Base-by-base conservation (phyloP, 2,888 invertebrate species). In the Macrophya alboannulata region DNA sequence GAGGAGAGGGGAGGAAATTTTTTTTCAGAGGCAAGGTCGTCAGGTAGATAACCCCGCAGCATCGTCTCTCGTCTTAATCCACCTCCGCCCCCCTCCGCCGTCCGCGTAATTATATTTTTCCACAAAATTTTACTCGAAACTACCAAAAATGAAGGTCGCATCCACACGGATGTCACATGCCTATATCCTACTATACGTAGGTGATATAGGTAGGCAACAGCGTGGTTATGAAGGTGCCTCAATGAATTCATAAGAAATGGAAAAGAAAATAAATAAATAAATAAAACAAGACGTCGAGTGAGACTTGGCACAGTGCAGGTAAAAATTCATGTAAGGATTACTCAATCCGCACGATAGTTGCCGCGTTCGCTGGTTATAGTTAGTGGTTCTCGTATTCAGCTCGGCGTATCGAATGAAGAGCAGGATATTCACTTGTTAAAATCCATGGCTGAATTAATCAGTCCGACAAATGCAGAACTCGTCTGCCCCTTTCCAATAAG, bases 11-110 rank as follows among this genome's bases (percentile, higher is more conserved):
- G 62, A 59, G 21, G 6, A 21, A 62, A 81, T 43, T 81, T 81
- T 77, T 77, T 77, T 81, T 43, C 88, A 91, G 89, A 88, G 89
- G 88, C 90, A 90, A 91, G 91, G 91, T 90, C 91, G 89, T 86
- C 88, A 88, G 90, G 90, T 90, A 89, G 89, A 90, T 90, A 91
- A 91, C 90, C 91, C 89, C 89, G 86, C 68, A 87, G 86, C 90
- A 87, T 88, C 88, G 87, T 89, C 89, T 89, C 86, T 87, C 87
- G 10, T 65, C 25, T 15, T 25, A 37, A 48, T 82, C 37, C 21
- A 25, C 62, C 21, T 62, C 31, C 21, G 43, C 43, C 40, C 17
- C 62, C 0, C 37, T 62, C 81, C 17, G 15, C 51, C 10, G 43
- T 81, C n/a, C 55, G 12, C 25, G 9, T 55, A 40, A 55, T 25